Conservation (phyloP, 1,140 invertebrate species). For the Diorhabda sublineata region DNA sequence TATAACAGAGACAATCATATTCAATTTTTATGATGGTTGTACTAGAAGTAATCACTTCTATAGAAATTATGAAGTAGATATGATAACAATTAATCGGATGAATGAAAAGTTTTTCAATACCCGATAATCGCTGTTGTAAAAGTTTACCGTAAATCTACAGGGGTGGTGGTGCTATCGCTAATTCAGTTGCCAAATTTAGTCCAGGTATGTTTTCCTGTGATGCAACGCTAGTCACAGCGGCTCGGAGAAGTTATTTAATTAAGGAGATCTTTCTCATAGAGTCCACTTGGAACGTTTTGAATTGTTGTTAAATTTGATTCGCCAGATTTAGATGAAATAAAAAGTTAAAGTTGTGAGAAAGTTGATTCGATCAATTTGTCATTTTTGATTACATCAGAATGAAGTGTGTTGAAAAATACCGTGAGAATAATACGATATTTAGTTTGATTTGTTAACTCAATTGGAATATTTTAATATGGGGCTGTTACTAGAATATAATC, state of each 20-base stretch:
- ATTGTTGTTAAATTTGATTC: constrained; percentile 7
- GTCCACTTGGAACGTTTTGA: constrained; percentile 7
- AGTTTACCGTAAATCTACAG: constrained; percentile 16
- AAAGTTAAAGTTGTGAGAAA: background rate
- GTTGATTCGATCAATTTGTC: background rate
- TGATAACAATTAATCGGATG: too few species aligned
- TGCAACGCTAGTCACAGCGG: constrained; percentile 34
- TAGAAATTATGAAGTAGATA: too few species aligned
- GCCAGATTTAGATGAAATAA: background rate
- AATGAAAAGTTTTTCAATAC: background rate
- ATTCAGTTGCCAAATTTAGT: constrained; percentile 40
- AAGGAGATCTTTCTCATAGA: constrained; percentile 18
- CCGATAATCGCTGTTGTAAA: background rate
- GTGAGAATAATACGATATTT: too few species aligned
- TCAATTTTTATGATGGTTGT: too few species aligned
- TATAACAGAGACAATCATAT: too few species aligned
- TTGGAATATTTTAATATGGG: too few species aligned
- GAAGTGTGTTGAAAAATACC: too few species aligned
- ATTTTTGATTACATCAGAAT: too few species aligned
- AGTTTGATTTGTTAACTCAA: too few species aligned
- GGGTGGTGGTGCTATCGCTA: constrained; percentile 27
- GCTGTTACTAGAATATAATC: too few species aligned
- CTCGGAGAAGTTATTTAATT: constrained; percentile 33
- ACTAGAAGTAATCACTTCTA: too few species aligned
- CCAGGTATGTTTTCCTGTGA: constrained; percentile 35